Base-by-base conservation (phyloP, 2,888 invertebrate species). In the Trichopria drosophilae region DNA sequence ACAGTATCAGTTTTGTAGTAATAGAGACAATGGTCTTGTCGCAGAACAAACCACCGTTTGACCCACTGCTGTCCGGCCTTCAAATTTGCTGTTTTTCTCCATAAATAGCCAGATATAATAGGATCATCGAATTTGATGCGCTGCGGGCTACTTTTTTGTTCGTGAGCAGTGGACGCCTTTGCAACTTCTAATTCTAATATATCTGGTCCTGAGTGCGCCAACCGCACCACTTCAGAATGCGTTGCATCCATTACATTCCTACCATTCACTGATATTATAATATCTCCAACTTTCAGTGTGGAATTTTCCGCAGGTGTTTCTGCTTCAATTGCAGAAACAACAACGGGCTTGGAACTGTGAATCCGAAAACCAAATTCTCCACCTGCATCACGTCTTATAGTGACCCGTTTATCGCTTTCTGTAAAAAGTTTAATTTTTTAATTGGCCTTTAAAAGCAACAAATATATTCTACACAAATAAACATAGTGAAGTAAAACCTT, bases 341-440 rank as follows among this genome's bases (percentile, higher is more conserved):
- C 93, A n/a, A 95, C 94, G 1, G 96, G 96, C 68, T 92, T 90
- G 51, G 93, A 92, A 19, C 95, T 95, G 66, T 95, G 93, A 68
- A 97, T 94, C 54, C 96, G 85, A 76, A 97, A 94, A 10, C 95
- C 95, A 72, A 94, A 96, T 72, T 94, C 95, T 26, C 91, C 91
- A 13, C 77, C 76, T 18, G 87, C 85, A 63, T 89, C 88, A 42
- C 90, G 84, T 59, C 85, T 84, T 4, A 93, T 89, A 44, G 88
- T 82, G 23, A 94, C 88, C 13, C 87, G 87, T 76, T 93, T 93
- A 78, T 93, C 93, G 67, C 90, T 87, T 76, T 91, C 93, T 93
- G 77, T 4, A 79, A 73, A 58, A 32, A 55, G 57, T 61, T 55
- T 44, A 51, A 42, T 39, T n/a, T n/a, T n/a, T n/a, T n/a, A n/a